Conservation (phyloP, 2,113 vertebrate genomes). For the Greenwoodochromis staneri region DNA sequence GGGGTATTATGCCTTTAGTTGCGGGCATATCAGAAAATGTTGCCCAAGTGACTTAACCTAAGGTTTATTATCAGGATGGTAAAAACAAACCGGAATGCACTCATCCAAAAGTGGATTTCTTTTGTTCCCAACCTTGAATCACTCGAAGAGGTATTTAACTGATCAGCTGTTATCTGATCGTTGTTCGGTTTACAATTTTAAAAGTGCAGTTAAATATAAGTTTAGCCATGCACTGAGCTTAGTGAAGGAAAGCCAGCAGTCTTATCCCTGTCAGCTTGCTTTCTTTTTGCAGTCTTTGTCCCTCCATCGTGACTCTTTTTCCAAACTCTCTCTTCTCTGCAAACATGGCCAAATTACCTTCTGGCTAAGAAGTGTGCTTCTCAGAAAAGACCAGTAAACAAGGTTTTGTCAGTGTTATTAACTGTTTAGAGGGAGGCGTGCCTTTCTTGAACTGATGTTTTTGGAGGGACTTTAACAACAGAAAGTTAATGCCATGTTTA, state of each 20-base stretch:
- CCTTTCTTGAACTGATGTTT: background rate
- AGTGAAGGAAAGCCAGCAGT: background rate
- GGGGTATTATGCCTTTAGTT: rapidly evolving
- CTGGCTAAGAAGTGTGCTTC: background rate
- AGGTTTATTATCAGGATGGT: background rate
- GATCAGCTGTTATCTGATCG: background rate
- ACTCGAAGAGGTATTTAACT: background rate
- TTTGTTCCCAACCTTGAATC: background rate
- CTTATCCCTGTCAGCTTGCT: background rate
- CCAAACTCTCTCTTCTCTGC: background rate
- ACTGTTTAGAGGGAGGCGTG: background rate
- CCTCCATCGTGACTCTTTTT: background rate
- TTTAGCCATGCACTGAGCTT: background rate
- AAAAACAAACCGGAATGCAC: background rate
- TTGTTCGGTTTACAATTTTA: background rate
- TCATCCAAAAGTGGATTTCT: background rate
- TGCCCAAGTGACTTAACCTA: background rate
- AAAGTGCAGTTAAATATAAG: background rate
- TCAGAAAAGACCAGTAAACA: slow-evolving; percentile 7
- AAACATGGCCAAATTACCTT: slow-evolving; percentile 11
- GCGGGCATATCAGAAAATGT: rapidly evolving
- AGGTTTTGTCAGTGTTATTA: background rate
- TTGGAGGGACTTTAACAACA: background rate
- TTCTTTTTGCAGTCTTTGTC: background rate
- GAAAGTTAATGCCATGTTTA: background rate